Base-by-base conservation (phyloP, 2,888 invertebrate genomes). In the Teleogryllus oceanicus region DNA sequence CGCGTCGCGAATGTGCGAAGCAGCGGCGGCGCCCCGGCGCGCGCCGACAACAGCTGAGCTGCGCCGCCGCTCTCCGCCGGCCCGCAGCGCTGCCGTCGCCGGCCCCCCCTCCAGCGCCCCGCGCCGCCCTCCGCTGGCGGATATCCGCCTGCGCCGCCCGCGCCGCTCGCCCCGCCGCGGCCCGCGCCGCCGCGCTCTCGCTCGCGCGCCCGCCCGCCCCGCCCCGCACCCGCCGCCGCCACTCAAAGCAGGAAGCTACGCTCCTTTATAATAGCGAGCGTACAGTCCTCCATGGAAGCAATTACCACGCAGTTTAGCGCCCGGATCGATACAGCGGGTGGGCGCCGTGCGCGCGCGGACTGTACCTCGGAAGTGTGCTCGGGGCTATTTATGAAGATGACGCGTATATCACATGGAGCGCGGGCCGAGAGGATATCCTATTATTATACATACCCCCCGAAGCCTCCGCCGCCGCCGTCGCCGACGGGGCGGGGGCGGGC, bases 201-300 rank as follows among this genome's bases (percentile, higher is more conserved):
- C 37, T 37, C 37, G 37, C 37, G 4, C 37, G 37, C 37, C 5
- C 37, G 4, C 37, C 37, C 37, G 37, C 37, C 37, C 24, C 37
- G 37, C 37, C 37, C 37, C 37, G 37, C 37, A 1, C 37, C 5
- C 37, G 5, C 37, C 37, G 37, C 37, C 37, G 76, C 78, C 76
- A 49, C 77, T 20, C 51, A 50, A 78, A 80, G 81, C 81, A 81
- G 81, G 80, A 80, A 81, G 81, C 80, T 79, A 76, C 79, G 80
- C 80, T 77, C 81, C 79, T 78, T 62, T 74, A 80, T 80, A 80
- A 80, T 78, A 78, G 51, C 75, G 81, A 79, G 51, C 75, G 81
- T 81, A 81, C 81, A 81, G 81, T 80, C 81, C 51, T 76, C 75
- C 75, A 78, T 78, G 79, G 79, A 81, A 79, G 79, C 79, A 80